Conservation (phyloP, 1,140 invertebrate species). For the Macrobrachium nipponense region DNA sequence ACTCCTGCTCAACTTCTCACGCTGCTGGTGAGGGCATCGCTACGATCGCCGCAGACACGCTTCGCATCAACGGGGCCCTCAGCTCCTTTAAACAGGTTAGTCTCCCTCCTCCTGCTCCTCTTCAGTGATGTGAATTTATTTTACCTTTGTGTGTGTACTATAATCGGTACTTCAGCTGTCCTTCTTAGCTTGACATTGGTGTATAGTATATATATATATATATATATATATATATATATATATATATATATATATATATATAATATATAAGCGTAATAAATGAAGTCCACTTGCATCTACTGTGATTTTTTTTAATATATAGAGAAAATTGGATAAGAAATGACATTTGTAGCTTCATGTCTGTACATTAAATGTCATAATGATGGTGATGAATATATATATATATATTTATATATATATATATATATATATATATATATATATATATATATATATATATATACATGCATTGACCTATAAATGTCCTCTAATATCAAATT, state of each 20-base stretch:
- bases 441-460: no score
- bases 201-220: not conserved
- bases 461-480: no score
- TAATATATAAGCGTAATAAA: no score
- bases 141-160: not conserved
- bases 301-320: no score
- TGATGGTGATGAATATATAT: no score
- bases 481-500: no score
- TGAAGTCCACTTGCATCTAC: no score
- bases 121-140: not conserved
- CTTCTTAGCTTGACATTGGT: not conserved
- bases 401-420: no score
- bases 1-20: conserved; percentile 73
- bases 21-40: conserved; percentile 86
- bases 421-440: no score
- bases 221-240: not conserved
- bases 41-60: conserved; percentile 96
- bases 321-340: no score
- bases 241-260: not conserved
- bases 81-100: conserved; percentile 95
- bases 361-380: no score
- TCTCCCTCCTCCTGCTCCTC: not conserved
- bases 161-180: not conserved
- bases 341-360: no score
- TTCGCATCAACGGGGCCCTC: conserved; percentile 96